Base-by-base conservation (phyloP, 2,888 invertebrate species). In the Tiphia femorata region DNA sequence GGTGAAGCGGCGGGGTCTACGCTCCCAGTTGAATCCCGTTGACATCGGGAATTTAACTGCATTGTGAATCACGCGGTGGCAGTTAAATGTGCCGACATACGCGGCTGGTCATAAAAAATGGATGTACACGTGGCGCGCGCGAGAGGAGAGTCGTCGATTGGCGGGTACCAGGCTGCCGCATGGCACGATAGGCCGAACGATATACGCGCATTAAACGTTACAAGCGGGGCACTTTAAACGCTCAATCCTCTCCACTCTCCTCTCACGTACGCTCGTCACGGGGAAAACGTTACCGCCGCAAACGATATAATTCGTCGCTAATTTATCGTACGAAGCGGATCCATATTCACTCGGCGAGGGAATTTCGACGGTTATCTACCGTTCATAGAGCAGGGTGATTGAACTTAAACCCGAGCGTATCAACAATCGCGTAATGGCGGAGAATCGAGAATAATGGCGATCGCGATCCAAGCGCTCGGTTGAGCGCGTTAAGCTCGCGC, bases 11-110 rank as follows among this genome's bases (percentile, higher is more conserved):
- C n/a, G n/a, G n/a, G n/a, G n/a, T n/a, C n/a, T n/a, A n/a, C 5
- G 7, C 8, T 12, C 19, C 17, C 37, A 19, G 37, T 17, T 37
- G 37, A 5, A 37, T 37, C 17, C n/a, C 19, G 19, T 19, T 19
- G 37, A 37, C 37, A 37, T 37, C 19, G 10, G 37, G 10, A 37
- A 19, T 37, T 37, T 37, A 37, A 37, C 37, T 19, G 37, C 19
- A 16, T n/a, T 37, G 37, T 19, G 37, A 37, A 37, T 37, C 37
- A 37, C 37, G 37, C 19, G 37, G 19, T 17, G 19, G 37, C 19
- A 17, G 37, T 37, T 37, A 37, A 37, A 37, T 17, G 37, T 37
- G 17, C 37, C 10, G 7, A 10, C 19, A 37, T 37, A 37, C 2
- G 17, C 3, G 17, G 16, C 7, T 3, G 2, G 37, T 17, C 37